Percentiles rank a stretch among this genome's conserved stretches.
Conservation (phyloP, 2,888 invertebrate species). For the Stratiomys singularior region DNA sequence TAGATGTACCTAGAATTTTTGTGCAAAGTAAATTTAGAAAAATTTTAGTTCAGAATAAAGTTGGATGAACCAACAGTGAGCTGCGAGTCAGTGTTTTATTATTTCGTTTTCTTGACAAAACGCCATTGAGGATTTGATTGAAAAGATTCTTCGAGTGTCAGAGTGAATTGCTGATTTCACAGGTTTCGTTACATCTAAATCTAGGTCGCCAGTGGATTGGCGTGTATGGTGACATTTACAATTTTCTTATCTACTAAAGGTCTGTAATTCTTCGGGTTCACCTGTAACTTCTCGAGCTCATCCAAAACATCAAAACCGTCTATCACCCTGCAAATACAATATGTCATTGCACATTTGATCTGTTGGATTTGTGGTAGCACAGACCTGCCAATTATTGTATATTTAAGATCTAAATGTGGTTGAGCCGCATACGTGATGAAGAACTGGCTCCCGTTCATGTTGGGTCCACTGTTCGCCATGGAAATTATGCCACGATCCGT, state of each 20-base stretch:
- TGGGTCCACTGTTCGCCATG: conserved; percentile 99
- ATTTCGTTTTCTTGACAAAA: no score
- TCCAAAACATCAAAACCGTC: conserved; percentile 97
- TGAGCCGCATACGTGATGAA: conserved; percentile 96
- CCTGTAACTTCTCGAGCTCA: conserved; percentile 93
- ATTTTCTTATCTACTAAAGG: conserved; percentile 89
- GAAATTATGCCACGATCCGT: conserved; percentile 88
- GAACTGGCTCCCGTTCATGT: conserved; percentile 98
- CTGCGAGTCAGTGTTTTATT: no score
- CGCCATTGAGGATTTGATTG: no score
- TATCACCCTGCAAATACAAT: conserved; percentile 78
- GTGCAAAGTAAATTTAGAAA: conserved; percentile 88
- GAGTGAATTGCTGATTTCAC: no score
- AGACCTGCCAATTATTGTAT: conserved; percentile 96
- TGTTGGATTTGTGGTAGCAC: conserved; percentile 53
- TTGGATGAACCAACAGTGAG: conserved; percentile 15
- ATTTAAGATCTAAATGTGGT: conserved; percentile 95
- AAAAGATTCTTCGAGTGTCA: no score
- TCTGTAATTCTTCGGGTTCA: conserved; percentile 91
- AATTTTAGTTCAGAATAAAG: background rate
- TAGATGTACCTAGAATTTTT: conserved; percentile 92
- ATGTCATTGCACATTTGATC: background rate
- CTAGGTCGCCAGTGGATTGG: conserved; percentile 92
- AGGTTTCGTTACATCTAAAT: no score
- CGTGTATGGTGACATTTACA: conserved; percentile 93